Evolutionary conservation across 2,797 vertebrate species (phyloP).

Genomic region (Neostethus bicornis): DNA sequence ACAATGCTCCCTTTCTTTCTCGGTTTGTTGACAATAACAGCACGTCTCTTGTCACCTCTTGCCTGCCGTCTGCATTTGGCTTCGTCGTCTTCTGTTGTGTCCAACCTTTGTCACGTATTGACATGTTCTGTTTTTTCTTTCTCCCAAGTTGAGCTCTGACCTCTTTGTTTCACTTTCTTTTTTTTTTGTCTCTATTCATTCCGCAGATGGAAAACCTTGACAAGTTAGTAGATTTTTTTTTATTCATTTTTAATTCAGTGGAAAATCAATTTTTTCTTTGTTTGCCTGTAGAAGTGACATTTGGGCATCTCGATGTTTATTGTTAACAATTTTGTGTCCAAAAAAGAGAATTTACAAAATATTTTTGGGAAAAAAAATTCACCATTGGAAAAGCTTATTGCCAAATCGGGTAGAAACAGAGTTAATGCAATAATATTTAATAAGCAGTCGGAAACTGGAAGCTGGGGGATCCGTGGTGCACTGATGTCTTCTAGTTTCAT

Average conservation of each 20-base stretch:
- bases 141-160: constrained; percentile 58
- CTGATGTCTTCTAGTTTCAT: no score
- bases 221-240: constrained; percentile 91
- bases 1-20: constrained; percentile 61
- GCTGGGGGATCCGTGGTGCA: no score
- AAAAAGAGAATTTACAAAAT: no score
- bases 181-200: constrained; percentile 57
- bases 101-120: constrained; percentile 25
- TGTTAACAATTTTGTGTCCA: background rate
- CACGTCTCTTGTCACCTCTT: constrained; percentile 55
- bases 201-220: constrained; percentile 90
- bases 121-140: constrained; percentile 35
- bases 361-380: no score
- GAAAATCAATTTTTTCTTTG: constrained; percentile 20
- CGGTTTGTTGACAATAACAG: constrained; percentile 56
- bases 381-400: no score
- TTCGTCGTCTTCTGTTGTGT: constrained; percentile 27
- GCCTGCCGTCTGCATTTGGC: constrained; percentile 54
- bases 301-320: background rate
- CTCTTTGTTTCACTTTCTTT: constrained; percentile 59
- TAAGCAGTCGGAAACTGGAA: no score
- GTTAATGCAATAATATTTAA: no score
- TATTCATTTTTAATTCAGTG: constrained; percentile 1
- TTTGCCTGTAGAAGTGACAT: constrained; percentile 14
- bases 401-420: no score